Percentiles rank a stretch among this genome's conserved stretches.
Evolutionary conservation across 2,113 vertebrate genomes (phyloP).

Genomic region (Amia ocellicauda): DNA sequence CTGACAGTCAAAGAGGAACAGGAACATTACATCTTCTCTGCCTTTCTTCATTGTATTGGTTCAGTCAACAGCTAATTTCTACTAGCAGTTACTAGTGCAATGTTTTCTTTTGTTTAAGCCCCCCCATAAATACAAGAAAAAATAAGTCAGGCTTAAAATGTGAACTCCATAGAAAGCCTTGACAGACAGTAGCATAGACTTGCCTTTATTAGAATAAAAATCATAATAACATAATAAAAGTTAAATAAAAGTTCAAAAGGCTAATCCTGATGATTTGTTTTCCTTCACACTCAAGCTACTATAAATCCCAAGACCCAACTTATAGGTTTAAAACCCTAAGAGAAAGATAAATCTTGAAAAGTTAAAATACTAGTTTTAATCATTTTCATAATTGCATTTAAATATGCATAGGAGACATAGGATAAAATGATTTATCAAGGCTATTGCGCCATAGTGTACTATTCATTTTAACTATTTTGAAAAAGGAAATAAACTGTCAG

Average conservation of each 20-base stretch:
- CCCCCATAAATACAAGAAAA: too few species aligned
- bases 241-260: conserved; percentile 12
- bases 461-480: too few species aligned
- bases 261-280: conserved; percentile 17
- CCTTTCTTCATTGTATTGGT: not conserved
- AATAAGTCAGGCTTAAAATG: conserved; percentile 14
- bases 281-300: conserved; percentile 40
- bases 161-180: not conserved
- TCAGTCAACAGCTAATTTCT: not conserved
- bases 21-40: not conserved
- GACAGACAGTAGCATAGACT: not conserved
- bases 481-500: conserved; percentile 44
- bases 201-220: not conserved
- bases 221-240: conserved; percentile 25
- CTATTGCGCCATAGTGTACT: not conserved
- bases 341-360: conserved; percentile 15
- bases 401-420: too few species aligned
- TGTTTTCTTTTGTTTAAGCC: conserved; percentile 38
- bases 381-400: too few species aligned
- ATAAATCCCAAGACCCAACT: conserved; percentile 23
- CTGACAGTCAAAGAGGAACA: conserved; percentile 6
- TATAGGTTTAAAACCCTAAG: conserved; percentile 1
- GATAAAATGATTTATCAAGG: not conserved
- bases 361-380: too few species aligned
- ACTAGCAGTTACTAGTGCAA: conserved; percentile 43